Evolutionary conservation across 2,888 invertebrate genomes (phyloP), one percentile per base, ranked within the genome.

Genomic region (Drosophila lutescens): DNA sequence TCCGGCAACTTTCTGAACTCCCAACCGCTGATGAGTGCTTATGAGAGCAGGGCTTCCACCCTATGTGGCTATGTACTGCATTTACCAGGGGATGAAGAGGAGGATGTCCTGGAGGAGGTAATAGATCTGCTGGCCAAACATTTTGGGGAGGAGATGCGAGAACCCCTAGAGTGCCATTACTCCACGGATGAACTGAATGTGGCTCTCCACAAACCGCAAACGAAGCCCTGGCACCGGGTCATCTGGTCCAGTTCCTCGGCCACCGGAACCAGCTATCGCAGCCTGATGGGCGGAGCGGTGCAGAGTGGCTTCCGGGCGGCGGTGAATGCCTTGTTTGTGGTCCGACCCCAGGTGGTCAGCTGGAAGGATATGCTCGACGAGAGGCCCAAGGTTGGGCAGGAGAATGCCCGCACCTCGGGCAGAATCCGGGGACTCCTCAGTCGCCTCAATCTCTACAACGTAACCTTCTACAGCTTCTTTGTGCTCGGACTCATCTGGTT

Each of bases 261-360:
- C 4, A 78, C 78, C 1, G 90, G 88, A 15, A 90, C 89, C 38
- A 77, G 61, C 32, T 90, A 89, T 77, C 90, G 92, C 17, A 91
- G 90, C n/a, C 78, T 83, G n/a, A 74, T 92, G 53, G 89, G 89
- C 5, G 92, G 92, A 0, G 91, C 91, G 0, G 91, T 92, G 0
- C 91, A 92, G 66, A 92, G 91, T 63, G 92, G 92, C 0, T 41
- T 91, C 1, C 79, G 91, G 50, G 90, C 92, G 6, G 92, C 92
- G 0, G 75, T 91, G 12, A 84, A 86, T 74, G 88, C 91, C 1
- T 61, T 92, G 8, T 79, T 91, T 2, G 60, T 90, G 10, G 70
- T 91, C 3, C 80, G 91, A 5, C 92, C 92, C 0, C 92, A 92
- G 78, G 85, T 80, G 50, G 89, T 92, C 2, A 60, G 68, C 9